Conservation (phyloP, 2,888 invertebrate species). For the Philopedon plagiatum region DNA sequence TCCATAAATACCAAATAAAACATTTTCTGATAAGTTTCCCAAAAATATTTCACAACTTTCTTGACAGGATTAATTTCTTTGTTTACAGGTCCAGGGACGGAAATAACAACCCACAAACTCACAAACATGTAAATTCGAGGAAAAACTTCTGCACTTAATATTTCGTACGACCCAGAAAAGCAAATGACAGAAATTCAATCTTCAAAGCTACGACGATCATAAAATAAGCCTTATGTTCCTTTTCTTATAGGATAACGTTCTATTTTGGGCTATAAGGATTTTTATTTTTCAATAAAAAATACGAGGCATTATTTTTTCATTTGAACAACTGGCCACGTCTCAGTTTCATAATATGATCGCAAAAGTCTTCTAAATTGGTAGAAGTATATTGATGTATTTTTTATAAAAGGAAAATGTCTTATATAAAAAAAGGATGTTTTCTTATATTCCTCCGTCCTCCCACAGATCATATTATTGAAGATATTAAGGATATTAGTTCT, state of each 20-base stretch:
- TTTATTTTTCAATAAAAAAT: too few relatives aligned
- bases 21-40: background rate
- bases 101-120: slow-evolving; percentile 2
- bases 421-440: too few relatives aligned
- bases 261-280: background rate
- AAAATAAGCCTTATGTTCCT: background rate
- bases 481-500: too few relatives aligned
- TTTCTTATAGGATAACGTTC: background rate
- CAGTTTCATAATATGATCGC: too few relatives aligned
- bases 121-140: slow-evolving; percentile 3
- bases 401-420: too few relatives aligned
- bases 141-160: background rate
- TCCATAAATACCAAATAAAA: too few relatives aligned
- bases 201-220: background rate
- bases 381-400: too few relatives aligned
- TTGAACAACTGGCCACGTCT: too few relatives aligned
- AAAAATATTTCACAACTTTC: background rate
- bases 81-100: background rate
- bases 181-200: background rate
- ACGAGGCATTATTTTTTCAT: too few relatives aligned
- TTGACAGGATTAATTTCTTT: background rate
- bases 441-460: too few relatives aligned
- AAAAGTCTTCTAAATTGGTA: too few relatives aligned
- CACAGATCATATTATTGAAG: too few relatives aligned
- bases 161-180: background rate